Percentiles rank a stretch among this genome's conserved stretches.
Evolutionary conservation across 2,113 vertebrate species (phyloP).

Genomic region (Microcebus tavaratra): DNA sequence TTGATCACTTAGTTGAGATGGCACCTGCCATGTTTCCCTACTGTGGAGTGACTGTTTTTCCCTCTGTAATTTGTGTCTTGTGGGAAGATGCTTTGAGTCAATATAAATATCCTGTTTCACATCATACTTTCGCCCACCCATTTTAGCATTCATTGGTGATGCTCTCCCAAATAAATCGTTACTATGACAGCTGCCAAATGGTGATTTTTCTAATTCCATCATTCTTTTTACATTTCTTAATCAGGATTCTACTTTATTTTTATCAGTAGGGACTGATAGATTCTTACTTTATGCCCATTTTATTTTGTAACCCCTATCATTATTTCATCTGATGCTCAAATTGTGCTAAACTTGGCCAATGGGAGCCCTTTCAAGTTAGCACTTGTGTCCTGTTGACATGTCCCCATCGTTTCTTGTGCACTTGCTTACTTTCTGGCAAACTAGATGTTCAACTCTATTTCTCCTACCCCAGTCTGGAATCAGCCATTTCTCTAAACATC

Average conservation of each 20-base stretch:
- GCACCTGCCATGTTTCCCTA: not conserved
- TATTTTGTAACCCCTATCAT: not conserved
- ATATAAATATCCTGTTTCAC: slow-evolving; percentile 18
- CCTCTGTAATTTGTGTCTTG: not conserved
- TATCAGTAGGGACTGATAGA: not conserved
- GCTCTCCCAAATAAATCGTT: slow-evolving; percentile 14
- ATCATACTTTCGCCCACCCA: not conserved
- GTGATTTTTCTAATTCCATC: slow-evolving; percentile 30
- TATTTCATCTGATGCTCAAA: not conserved
- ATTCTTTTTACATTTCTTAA: not conserved
- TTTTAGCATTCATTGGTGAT: not conserved
- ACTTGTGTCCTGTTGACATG: not conserved
- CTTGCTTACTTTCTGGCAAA: not conserved
- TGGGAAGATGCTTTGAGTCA: not conserved
- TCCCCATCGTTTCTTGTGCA: not conserved
- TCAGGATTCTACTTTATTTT: slow-evolving; percentile 10
- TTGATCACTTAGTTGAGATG: not conserved
- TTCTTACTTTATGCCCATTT: not conserved
- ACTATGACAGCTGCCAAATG: slow-evolving; percentile 12
- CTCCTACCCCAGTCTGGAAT: not conserved
- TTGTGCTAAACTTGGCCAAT: not conserved
- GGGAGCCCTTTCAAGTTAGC: not conserved
- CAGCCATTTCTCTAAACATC: not conserved
- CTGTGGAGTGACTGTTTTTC: not conserved
- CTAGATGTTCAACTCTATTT: not conserved